Base-by-base conservation (phyloP, 2,888 invertebrate species). In the Camptogramma bilineatum region DNA sequence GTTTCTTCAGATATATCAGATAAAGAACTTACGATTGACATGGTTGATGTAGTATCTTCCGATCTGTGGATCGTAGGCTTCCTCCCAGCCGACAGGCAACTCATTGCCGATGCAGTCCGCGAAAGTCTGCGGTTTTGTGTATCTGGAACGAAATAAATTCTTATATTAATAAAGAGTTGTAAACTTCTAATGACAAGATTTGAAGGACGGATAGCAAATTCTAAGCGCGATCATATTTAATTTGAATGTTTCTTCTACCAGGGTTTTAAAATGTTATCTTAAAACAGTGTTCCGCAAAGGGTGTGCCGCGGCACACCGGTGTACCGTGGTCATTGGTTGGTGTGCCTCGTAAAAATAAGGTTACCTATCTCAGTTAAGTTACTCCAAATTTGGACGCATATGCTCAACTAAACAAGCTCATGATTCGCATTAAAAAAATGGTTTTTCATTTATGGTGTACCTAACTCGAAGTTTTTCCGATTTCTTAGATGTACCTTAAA, bases 101-200 rank as follows among this genome's bases (percentile, higher is more conserved):
- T 99, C 99, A 95, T 99, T 98, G 83, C 98, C 99, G 85, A 98
- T 97, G 93, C 99, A 99, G 91, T 99, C 99, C 78, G 99, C 98
- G 94, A 99, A 99, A 66, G 97, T 96, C 91, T 98, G 97, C 67
- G 99, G 99, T 93, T 99, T 99, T 75, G 98, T 98, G 87, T 96
- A 97, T 94, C 99, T 99, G 95, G 55, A 96, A 96, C 83, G 84
- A 88, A 79, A 80, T 80, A 81, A 70, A 74, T 70, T 68, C 0
- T 24, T 7, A 42, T 42, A 56, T 59, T 21, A 59, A 18, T 13
- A 19, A 34, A 31, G 52, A 9, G 24, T 16, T 39, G 34, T 39
- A 39, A 13, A 39, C 13, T 39, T 13, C 13, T 13, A 10, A 13
- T 39, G 13, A 13, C 10, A 13, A 28, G 28, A 28, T 21, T 3